phyloP scores from a whole-genome alignment of 1,140 invertebrate species.

The Maniola jurtina region DNA sequence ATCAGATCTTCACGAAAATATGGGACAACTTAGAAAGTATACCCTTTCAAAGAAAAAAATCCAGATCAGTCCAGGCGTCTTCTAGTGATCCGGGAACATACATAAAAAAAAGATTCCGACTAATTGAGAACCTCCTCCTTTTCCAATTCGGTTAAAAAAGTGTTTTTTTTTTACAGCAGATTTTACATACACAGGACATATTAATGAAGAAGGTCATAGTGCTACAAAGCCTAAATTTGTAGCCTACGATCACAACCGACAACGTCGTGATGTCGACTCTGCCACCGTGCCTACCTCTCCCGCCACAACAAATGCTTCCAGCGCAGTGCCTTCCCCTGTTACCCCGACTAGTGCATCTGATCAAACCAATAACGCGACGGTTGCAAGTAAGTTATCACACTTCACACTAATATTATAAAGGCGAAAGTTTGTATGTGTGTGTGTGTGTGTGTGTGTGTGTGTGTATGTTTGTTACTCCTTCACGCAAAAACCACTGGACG shows the following conservation, averaged over 20 bases:
- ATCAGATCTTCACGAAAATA: too few relatives aligned
- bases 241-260: slow-evolving; percentile 27
- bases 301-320: slow-evolving; percentile 4
- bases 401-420: too few relatives aligned
- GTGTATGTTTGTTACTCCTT: too few relatives aligned
- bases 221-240: slow-evolving; percentile 27
- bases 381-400: slow-evolving; percentile 26
- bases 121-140: too few relatives aligned
- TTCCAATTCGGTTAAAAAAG: neutral
- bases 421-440: too few relatives aligned
- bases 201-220: slow-evolving; percentile 11
- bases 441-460: too few relatives aligned
- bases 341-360: slow-evolving; percentile 7
- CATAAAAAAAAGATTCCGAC: too few relatives aligned
- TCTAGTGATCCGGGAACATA: too few relatives aligned
- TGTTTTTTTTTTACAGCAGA: slow-evolving; percentile 28
- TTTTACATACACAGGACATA: slow-evolving; percentile 28
- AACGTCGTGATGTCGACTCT: slow-evolving; percentile 28
- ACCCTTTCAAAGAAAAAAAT: too few relatives aligned
- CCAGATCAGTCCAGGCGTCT: too few relatives aligned
- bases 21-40: too few relatives aligned
- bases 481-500: neutral
- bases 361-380: slow-evolving; percentile 6
- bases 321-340: slow-evolving; percentile 3
- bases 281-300: neutral